Base-by-base conservation (phyloP, 2,888 invertebrate species). In the Parascotia fuliginaria region DNA sequence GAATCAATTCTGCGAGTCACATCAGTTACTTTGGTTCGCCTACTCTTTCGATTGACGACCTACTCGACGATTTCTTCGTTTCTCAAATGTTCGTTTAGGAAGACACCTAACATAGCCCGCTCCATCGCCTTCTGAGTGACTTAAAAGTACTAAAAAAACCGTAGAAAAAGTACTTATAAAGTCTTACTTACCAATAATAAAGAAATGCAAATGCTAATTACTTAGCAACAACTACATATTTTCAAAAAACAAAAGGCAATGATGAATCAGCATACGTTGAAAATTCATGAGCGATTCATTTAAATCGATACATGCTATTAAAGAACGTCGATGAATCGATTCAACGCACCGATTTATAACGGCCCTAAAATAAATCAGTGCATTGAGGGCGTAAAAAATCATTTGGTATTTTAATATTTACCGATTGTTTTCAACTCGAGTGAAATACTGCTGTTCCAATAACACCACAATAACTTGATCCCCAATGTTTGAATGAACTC, bases 401-500 rank as follows among this genome's bases (percentile, higher is more conserved):
- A 75, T 73, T 73, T 71, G 50, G 52, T 63, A 71, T 71, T 77
- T 80, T 77, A 77, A 79, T 79, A 80, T 83, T 77, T 75, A 81
- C 77, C 70, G 76, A 82, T 81, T 81, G 79, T 79, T 80, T 81
- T 79, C 70, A 76, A 75, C 76, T 73, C 66, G 64, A 57, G 67
- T 81, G 71, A 81, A 75, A 76, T 82, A 83, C 70, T 71, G 70
- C 61, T 52, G 53, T 68, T 51, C 57, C 65, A 72, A 48, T 32
- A 38, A 28, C 12, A 24, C 83, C 77, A 76, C 9, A 53, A 43
- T 65, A 64, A 39, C 9, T 22, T 60, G 75, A 65, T 9, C 77
- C 49, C 12, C 32, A 40, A 50, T 49, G 42, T 31, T 11, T n/a
- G 11, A 24, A n/a, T 14, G 9, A 32, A 3, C 12, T 38, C n/a